Evolutionary conservation across 2,113 vertebrate species (phyloP).

Genomic region (Tenrec ecaudatus): DNA sequence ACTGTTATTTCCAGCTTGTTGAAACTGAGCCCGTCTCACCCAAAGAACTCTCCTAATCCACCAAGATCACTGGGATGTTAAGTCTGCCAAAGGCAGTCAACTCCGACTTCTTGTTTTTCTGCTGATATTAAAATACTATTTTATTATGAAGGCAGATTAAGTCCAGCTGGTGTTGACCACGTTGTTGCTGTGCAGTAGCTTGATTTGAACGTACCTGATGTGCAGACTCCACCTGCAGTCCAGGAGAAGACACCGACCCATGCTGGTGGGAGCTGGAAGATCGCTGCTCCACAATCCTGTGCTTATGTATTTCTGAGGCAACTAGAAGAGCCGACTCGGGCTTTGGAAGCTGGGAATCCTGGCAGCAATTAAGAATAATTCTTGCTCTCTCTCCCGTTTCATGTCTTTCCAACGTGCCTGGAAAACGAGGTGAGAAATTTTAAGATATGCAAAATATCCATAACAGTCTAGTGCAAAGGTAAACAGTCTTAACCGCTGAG

Average conservation of each 20-base stretch:
- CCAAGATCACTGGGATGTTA: background rate
- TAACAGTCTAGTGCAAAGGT: background rate
- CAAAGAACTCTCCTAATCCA: background rate
- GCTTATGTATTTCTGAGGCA: slow-evolving; percentile 75
- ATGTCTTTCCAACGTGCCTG: slow-evolving; percentile 88
- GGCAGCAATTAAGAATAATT: slow-evolving; percentile 85
- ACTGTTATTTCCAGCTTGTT: too few relatives aligned
- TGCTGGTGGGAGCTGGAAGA: slow-evolving; percentile 73
- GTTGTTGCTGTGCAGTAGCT: background rate
- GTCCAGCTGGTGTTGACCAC: background rate
- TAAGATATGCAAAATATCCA: slow-evolving; percentile 41
- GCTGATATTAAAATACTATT: background rate
- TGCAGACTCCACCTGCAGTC: slow-evolving; percentile 73
- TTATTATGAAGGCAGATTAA: background rate
- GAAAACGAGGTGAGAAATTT: slow-evolving; percentile 52
- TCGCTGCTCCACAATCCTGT: slow-evolving; percentile 71
- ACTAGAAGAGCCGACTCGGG: slow-evolving; percentile 66
- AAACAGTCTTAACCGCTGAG: background rate
- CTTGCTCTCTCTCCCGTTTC: slow-evolving; percentile 88
- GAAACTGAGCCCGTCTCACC: background rate
- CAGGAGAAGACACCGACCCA: slow-evolving; percentile 45
- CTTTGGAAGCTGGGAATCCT: slow-evolving; percentile 81
- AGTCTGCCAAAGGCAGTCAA: background rate
- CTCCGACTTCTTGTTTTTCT: background rate
- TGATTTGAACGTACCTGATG: slow-evolving; percentile 81